Evolutionary conservation across 2,113 vertebrate genomes (phyloP), one percentile per base, ranked within the genome.

Genomic region (Axis porcinus): DNA sequence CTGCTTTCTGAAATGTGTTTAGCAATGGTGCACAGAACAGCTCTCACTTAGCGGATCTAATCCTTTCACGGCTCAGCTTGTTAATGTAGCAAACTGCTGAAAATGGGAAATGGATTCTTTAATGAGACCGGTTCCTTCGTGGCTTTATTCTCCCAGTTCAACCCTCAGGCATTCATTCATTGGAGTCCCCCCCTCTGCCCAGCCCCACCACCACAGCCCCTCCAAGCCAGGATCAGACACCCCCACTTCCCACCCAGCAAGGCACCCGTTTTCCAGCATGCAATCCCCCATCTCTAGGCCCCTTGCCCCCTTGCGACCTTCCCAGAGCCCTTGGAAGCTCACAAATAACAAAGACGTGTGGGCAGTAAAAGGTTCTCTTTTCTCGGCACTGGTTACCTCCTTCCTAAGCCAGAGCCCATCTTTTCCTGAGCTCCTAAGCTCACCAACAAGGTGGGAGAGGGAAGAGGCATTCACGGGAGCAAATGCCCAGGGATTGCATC

Each of bases 21-120:
- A 98, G 90, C 76, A 97, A 92, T 95, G 93, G 58, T 93, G 97
- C 97, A 97, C 92, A 92, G 91, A 64, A 81, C 96, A 87, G 90
- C 9, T 85, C 96, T 98, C 95, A 97, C 97, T 97, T 96, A 98
- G 97, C 21, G 67, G 57, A 92, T 97, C 97, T 97, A 83, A 97
- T 97, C 86, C 91, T 98, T 98, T 98, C 93, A 97, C 4, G 55
- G 91, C 88, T 97, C 64, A 97, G 97, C 84, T 97, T 97, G 95
- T 96, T 97, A 98, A 98, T 97, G 97, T 97, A 98, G 95, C 97
- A 91, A 98, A 98, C 97, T 96, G 97, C 97, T 96, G 96, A 97
- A 98, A 97, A 98, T 96, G 97, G 97, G 97, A 98, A 98, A 98
- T 98, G 97, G 97, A 98, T 97, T 98, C 97, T 98, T 97, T 98